These are phyloP conservation scores for Ficedula albicollis DNA, from an alignment of 2,797 vertebrate species.

Conservation along the genomic window DNA sequence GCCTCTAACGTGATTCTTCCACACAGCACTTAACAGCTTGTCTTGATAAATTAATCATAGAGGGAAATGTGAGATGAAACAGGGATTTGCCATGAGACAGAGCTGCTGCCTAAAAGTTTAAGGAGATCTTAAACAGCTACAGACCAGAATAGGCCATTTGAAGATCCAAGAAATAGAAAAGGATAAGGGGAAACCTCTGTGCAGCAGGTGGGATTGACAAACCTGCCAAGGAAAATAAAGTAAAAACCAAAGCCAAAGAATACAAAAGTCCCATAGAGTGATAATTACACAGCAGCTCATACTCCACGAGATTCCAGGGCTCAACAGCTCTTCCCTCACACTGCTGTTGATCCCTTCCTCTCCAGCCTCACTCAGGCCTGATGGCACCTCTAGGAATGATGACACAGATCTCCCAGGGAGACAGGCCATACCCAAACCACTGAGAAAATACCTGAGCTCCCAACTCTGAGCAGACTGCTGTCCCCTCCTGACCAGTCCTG, in stretches of 20 bases:
- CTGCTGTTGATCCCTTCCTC: neutral
- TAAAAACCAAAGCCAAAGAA: neutral
- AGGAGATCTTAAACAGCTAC: conserved; percentile 12
- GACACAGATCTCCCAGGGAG: neutral
- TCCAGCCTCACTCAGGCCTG: rapidly evolving
- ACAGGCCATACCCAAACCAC: neutral
- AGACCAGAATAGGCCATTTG: neutral
- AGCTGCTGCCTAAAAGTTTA: neutral
- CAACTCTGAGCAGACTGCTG: neutral
- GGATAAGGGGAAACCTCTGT: neutral
- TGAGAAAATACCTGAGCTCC: neutral
- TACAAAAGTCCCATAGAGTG: neutral
- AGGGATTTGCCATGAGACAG: neutral
- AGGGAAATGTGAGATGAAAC: conserved; percentile 24
- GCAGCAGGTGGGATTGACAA: neutral
- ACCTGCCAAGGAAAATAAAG: neutral
- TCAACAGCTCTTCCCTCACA: neutral
- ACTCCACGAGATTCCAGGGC: neutral
- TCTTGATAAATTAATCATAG: conserved; percentile 42
- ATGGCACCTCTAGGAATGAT: neutral
- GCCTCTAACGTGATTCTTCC: conserved; percentile 1
- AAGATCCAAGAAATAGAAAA: neutral
- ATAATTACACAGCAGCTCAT: neutral
- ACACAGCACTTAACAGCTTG: conserved; percentile 33
- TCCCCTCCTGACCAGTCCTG: neutral